Evolutionary conservation across 2,113 vertebrate species (phyloP).

Genomic region (Mustela nigripes): DNA sequence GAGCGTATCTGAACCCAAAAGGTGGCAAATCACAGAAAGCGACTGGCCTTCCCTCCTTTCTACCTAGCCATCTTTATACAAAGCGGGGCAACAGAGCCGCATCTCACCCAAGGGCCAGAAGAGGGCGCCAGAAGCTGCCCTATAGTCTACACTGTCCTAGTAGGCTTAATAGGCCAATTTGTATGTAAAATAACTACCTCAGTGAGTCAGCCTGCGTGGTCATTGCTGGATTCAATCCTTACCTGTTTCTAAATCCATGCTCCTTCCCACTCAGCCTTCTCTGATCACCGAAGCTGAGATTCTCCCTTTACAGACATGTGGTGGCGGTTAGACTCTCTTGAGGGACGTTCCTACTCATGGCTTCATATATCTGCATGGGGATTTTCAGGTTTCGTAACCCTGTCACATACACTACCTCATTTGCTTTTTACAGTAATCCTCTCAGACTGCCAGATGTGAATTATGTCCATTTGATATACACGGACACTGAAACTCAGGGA

Average conservation of each 20-base stretch:
- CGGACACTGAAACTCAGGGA: neutral
- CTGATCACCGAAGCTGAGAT: neutral
- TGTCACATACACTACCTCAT: neutral
- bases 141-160: neutral
- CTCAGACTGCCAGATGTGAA: neutral
- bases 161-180: neutral
- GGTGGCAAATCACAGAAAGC: neutral
- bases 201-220: neutral
- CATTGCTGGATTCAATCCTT: neutral
- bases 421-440: neutral
- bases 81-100: neutral
- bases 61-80: neutral
- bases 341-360: neutral
- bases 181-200: neutral
- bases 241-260: neutral
- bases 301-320: neutral
- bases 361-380: neutral
- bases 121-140: constrained; percentile 7
- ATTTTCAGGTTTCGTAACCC: neutral
- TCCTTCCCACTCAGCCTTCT: neutral
- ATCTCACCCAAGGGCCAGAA: neutral
- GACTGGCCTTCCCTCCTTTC: neutral
- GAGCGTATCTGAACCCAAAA: neutral
- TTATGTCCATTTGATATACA: neutral
- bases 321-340: neutral